Evolutionary conservation across 2,113 vertebrate genomes (phyloP).

Genomic region (Oxyruncus cristatus): DNA sequence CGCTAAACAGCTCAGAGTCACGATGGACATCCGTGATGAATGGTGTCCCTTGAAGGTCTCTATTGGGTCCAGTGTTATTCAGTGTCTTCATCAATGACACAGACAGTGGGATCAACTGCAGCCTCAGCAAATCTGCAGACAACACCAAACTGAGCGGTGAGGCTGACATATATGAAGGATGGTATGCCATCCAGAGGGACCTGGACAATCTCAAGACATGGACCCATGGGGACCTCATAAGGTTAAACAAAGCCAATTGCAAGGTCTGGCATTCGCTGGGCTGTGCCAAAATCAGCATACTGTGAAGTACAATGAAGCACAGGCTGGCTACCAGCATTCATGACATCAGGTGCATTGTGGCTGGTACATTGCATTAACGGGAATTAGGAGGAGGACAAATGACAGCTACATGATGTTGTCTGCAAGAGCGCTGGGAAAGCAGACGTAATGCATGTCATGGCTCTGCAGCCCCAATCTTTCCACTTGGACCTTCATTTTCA

Average conservation of each 20-base stretch:
- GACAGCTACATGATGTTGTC: not conserved
- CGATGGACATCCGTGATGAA: not conserved
- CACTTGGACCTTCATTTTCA: not conserved
- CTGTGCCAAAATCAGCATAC: not conserved
- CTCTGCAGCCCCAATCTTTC: not conserved
- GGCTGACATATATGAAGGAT: not conserved
- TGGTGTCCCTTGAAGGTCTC: not conserved
- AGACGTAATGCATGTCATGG: accelerated
- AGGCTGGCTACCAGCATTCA: not conserved
- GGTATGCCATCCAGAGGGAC: not conserved
- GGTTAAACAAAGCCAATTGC: not conserved
- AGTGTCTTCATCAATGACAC: not conserved
- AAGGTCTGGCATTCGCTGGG: not conserved
- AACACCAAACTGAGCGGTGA: not conserved
- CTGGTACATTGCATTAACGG: too few species aligned
- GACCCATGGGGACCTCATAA: not conserved
- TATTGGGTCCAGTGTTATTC: not conserved
- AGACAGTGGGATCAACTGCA: accelerated
- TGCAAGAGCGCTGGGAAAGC: not conserved
- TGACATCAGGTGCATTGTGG: not conserved
- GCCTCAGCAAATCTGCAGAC: not conserved
- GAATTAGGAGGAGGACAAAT: not conserved
- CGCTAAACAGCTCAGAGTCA: not conserved
- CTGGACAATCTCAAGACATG: not conserved
- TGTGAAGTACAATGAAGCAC: not conserved